Conservation (phyloP, 37 sponge, comb jelly and placozoan genomes). For the Bolinopsis microptera region DNA sequence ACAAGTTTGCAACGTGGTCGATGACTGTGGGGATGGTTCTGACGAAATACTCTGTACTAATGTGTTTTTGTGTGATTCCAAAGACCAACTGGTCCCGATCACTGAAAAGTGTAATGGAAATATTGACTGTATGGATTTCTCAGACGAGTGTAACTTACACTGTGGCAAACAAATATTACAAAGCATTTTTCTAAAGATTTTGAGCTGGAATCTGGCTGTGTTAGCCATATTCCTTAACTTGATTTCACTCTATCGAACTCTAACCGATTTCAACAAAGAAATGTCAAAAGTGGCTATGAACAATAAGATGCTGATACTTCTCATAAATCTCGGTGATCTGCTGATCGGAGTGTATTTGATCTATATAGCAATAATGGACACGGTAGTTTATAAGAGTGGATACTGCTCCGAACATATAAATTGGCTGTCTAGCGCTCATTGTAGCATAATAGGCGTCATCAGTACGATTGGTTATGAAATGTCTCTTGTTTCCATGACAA, state of each 20-base stretch:
- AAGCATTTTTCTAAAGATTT: background rate
- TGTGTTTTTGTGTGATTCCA: background rate
- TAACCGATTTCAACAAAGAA: background rate
- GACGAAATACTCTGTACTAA: background rate
- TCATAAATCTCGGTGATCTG: background rate
- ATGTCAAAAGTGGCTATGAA: background rate
- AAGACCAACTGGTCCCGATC: background rate
- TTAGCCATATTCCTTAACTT: background rate
- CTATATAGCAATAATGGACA: background rate
- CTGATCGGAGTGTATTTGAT: background rate
- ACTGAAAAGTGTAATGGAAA: background rate
- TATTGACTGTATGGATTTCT: background rate
- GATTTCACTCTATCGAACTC: background rate
- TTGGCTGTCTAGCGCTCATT: background rate
- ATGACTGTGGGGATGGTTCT: background rate
- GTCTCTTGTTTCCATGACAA: background rate
- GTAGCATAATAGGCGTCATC: background rate
- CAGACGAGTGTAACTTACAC: background rate
- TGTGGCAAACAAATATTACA: background rate
- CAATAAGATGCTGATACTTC: background rate
- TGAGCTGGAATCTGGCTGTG: background rate
- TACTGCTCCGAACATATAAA: background rate
- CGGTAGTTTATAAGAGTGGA: background rate
- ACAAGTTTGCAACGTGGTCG: background rate
- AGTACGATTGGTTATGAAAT: background rate